Evolutionary conservation across 2,888 invertebrate species (phyloP), one percentile per base, ranked within the genome.

Genomic region (Dryococelus australis): DNA sequence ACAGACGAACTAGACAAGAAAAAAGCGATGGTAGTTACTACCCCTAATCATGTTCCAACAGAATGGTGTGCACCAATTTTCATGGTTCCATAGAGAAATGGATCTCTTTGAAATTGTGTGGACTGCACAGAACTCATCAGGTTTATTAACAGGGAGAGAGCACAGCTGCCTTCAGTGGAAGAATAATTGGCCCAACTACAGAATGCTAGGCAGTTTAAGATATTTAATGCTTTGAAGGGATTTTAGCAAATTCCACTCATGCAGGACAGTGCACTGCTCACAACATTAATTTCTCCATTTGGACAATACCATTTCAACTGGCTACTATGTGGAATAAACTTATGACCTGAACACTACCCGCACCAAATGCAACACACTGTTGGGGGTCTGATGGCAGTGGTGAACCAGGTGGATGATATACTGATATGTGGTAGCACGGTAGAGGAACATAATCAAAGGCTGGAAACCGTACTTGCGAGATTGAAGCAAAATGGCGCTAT

Each of bases 181-280:
- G 90, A 90, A 35, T 86, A 90, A n/a, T 51, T 86, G 24, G 80
- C 87, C 81, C 90, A 90, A 86, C 86, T 91, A 51, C 87, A 86
- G 87, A 87, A 85, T 86, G 90, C 90, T 86, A 89, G 87, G 79
- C 27, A 89, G 28, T 91, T 90, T 89, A 89, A 89, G 43, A 89
- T 90, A 16, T 87, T 90, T 26, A 91, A 91, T 86, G 89, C 88
- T 26, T 88, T 87, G 24, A 80, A 87, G 2, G 90, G 90, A 35
- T 91, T 90, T 88, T 90, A 90, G 88, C 91, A 91, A 87, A 79
- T 90, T 16, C 86, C 86, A 53, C 85, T 90, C 27, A 87, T 88
- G 28, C 51, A 88, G 80, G 86, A 89, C n/a, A 88, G 5, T 90
- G 89, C 88, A 90, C 88, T 0, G 16, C 47, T 47, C 10, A 47